These are phyloP conservation scores for Tachypleus tridentatus DNA, from an alignment of 1,140 invertebrate genomes.

Conservation along the genomic window DNA sequence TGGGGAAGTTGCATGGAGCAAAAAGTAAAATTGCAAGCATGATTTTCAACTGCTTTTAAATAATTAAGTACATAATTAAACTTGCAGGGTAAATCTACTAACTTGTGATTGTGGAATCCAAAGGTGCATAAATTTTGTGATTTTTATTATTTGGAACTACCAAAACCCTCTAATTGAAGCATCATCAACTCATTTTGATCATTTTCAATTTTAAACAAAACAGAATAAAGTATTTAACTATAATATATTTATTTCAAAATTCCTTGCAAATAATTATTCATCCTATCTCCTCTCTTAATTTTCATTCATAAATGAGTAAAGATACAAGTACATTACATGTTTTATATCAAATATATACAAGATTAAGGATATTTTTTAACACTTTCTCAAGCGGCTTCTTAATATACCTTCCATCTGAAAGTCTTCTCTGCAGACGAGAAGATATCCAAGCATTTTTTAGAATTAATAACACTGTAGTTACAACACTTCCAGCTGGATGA, in stretches of 20 bases:
- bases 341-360: conserved; percentile 10
- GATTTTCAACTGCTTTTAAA: too few species aligned
- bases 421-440: not conserved
- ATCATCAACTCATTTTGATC: too few species aligned
- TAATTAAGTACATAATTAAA: too few species aligned
- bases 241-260: too few species aligned
- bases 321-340: not conserved
- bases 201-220: not conserved
- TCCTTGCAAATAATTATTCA: not conserved
- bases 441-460: conserved; percentile 32
- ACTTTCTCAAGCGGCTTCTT: not conserved
- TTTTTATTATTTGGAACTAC: too few species aligned
- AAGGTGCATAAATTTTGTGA: too few species aligned
- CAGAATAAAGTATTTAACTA: not conserved
- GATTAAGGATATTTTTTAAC: conserved; percentile 1
- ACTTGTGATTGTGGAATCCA: too few species aligned
- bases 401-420: too few species aligned
- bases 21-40: too few species aligned
- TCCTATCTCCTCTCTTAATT: not conserved
- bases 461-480: conserved; percentile 37
- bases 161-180: too few species aligned
- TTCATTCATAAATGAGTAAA: not conserved
- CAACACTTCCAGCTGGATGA: conserved; percentile 32
- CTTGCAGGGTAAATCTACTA: too few species aligned
- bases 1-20: too few species aligned